These are phyloP conservation scores for Phocoena sinus DNA, from an alignment of 2,113 vertebrate genomes.

Conservation along the genomic window DNA sequence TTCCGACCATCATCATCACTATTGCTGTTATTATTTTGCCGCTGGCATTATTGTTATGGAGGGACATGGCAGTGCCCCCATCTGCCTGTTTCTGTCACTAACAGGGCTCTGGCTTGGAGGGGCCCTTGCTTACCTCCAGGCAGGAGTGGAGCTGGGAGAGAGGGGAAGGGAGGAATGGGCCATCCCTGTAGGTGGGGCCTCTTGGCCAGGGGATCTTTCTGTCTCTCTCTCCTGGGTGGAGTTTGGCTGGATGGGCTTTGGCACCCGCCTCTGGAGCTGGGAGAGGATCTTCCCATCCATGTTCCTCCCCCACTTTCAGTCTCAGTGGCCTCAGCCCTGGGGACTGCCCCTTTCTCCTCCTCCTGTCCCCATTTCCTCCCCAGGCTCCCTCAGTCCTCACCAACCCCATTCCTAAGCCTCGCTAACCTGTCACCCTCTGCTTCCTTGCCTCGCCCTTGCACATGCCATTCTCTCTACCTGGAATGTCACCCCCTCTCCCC, in stretches of 20 bases:
- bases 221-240: slow-evolving; percentile 47
- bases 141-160: not conserved
- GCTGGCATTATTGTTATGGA: not conserved
- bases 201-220: slow-evolving; percentile 26
- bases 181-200: slow-evolving; percentile 28
- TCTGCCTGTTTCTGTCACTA: not conserved
- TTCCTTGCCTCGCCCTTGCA: slow-evolving; percentile 52
- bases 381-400: slow-evolving; percentile 4
- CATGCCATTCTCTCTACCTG: slow-evolving; percentile 69
- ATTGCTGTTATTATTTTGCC: not conserved
- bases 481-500: slow-evolving; percentile 48
- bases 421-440: slow-evolving; percentile 54
- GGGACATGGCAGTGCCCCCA: not conserved
- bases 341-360: slow-evolving; percentile 24
- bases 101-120: not conserved
- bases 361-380: slow-evolving; percentile 2
- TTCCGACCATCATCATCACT: not conserved
- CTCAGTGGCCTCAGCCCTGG: not conserved
- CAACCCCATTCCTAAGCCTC: slow-evolving; percentile 52
- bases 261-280: slow-evolving; percentile 4
- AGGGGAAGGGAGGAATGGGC: not conserved
- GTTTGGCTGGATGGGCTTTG: slow-evolving; percentile 52
- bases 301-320: slow-evolving; percentile 28
- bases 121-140: not conserved
- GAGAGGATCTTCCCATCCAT: slow-evolving; percentile 48